Conservation (phyloP, 2,888 invertebrate genomes). For the Diaperis boleti region DNA sequence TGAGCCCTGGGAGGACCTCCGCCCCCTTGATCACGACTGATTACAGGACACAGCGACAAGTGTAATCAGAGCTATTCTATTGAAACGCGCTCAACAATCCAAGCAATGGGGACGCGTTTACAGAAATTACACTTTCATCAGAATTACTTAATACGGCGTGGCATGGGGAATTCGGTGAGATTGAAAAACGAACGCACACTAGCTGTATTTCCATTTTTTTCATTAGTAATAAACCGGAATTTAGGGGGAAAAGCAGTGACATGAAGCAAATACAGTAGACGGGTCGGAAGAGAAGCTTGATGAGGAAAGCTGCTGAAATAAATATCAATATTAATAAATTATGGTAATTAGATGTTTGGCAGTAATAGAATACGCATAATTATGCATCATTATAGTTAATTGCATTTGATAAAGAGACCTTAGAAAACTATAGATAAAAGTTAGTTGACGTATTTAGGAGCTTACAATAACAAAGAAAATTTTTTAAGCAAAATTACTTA, state of each 20-base stretch:
- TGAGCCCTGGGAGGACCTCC: constrained; percentile 55
- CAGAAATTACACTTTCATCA: constrained; percentile 59
- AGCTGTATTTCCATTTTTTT: constrained; percentile 2
- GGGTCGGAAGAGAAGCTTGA: no score
- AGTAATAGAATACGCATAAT: no score
- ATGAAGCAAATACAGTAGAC: not conserved
- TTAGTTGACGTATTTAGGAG: no score
- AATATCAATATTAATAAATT: no score
- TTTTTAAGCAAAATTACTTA: no score
- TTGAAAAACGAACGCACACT: constrained; percentile 36
- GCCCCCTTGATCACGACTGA: constrained; percentile 51
- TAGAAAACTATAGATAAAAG: no score
- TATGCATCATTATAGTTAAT: no score
- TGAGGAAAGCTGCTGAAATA: no score
- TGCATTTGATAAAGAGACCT: no score
- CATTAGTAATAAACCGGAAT: constrained; percentile 1
- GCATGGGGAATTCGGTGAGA: constrained; percentile 35
- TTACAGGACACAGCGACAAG: constrained; percentile 59
- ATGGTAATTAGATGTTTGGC: no score
- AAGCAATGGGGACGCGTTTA: constrained; percentile 50
- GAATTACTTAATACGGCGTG: constrained; percentile 42
- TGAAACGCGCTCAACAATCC: constrained; percentile 57
- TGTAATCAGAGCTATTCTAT: constrained; percentile 61
- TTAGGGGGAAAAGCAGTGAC: not conserved
- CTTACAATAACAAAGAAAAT: no score